phyloP scores from a whole-genome alignment of 2,888 invertebrate genomes.

The Drosophila falleni region DNA sequence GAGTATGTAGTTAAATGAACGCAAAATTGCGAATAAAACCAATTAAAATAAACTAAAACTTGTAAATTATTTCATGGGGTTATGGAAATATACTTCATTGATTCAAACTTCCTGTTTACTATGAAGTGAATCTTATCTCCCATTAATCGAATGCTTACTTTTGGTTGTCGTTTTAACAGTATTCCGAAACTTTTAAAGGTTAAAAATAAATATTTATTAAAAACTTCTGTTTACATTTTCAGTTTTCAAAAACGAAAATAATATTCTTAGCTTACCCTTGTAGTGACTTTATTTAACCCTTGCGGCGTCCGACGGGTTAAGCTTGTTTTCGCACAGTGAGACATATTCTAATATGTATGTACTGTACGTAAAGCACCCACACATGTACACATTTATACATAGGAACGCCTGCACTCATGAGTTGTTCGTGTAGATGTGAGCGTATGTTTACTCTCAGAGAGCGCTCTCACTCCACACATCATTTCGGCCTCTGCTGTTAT shows the following conservation, averaged over 20 bases:
- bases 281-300: conserved; percentile 7
- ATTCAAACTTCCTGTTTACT: background rate
- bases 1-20: conserved; percentile 74
- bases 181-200: background rate
- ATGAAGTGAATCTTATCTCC: background rate
- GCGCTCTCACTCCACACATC: background rate
- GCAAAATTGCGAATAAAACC: conserved; percentile 77
- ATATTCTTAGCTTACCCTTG: background rate
- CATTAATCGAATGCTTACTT: background rate
- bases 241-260: background rate
- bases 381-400: conserved; percentile 3
- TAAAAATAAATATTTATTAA: background rate
- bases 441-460: conserved; percentile 1
- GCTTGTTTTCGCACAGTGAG: conserved; percentile 49
- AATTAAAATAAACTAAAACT: conserved; percentile 55
- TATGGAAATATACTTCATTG: background rate
- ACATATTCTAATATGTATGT: conserved; percentile 22
- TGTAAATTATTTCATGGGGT: background rate
- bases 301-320: conserved; percentile 48
- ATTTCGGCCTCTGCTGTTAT: background rate
- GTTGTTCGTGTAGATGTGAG: background rate
- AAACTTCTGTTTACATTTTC: background rate
- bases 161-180: background rate
- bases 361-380: conserved; percentile 7
- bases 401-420: background rate